A percentile compares a stretch with the other conserved stretches of the same genome.
These are phyloP conservation scores for Eurosta solidaginis DNA, from an alignment of 1,140 invertebrate genomes.

Conservation along the genomic window DNA sequence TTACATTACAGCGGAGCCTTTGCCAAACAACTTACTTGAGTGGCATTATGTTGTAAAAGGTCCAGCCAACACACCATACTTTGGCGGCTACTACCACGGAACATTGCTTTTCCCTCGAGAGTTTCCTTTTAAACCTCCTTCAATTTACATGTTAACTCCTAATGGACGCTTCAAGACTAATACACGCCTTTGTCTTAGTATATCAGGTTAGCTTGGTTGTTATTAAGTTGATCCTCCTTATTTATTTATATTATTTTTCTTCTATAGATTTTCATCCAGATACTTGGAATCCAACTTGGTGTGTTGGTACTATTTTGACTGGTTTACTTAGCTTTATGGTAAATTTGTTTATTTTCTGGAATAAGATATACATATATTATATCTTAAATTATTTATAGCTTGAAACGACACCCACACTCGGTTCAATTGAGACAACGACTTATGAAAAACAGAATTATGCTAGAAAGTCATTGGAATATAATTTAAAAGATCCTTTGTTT, in stretches of 20 bases:
- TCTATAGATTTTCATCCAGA: slow-evolving; percentile 91
- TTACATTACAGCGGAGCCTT: slow-evolving; percentile 71
- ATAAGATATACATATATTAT: background rate
- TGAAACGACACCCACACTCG: slow-evolving; percentile 93
- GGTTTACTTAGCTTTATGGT: slow-evolving; percentile 90
- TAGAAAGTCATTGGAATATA: slow-evolving; percentile 85
- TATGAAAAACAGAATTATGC: slow-evolving; percentile 87
- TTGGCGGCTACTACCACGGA: slow-evolving; percentile 95
- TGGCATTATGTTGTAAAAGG: slow-evolving; percentile 77
- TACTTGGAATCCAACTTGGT: slow-evolving; percentile 99
- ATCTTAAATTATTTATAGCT: slow-evolving; percentile 57
- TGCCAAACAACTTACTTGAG: slow-evolving; percentile 93
- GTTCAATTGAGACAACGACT: slow-evolving; percentile 90
- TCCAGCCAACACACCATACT: slow-evolving; percentile 90
- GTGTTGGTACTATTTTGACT: slow-evolving; percentile 93
- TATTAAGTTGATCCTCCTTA: background rate
- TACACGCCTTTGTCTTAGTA: slow-evolving; percentile 92
- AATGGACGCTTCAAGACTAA: slow-evolving; percentile 92
- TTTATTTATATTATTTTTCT: background rate
- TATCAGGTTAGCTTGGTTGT: slow-evolving; percentile 64
- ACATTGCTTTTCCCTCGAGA: slow-evolving; percentile 95
- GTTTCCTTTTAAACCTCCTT: slow-evolving; percentile 98
- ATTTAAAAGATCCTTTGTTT: slow-evolving; percentile 89
- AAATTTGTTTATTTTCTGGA: background rate
- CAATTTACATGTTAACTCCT: slow-evolving; percentile 98